Conservation (phyloP, 2,113 vertebrate genomes). For the Salvelinus sp. region DNA sequence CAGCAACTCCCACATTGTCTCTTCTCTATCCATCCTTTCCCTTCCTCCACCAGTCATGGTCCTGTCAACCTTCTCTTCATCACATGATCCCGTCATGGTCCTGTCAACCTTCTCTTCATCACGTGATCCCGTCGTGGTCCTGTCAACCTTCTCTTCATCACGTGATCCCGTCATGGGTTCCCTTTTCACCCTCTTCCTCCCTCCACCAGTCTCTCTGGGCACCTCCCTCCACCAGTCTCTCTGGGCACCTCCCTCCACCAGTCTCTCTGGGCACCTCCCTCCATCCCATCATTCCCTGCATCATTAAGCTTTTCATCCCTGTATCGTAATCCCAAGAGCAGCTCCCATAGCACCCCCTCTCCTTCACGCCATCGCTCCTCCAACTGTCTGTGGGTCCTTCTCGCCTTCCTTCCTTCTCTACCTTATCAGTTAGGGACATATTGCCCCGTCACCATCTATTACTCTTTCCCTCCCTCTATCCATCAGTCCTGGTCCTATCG, state of each 20-base stretch:
- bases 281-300: neutral
- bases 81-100: slow-evolving; percentile 11
- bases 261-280: slow-evolving; percentile 2
- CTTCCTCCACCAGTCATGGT: slow-evolving; percentile 5
- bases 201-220: too few species aligned
- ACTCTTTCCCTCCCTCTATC: too few species aligned
- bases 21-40: slow-evolving; percentile 6
- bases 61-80: slow-evolving; percentile 12
- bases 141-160: slow-evolving; percentile 7
- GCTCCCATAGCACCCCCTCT: too few species aligned
- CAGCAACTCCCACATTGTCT: neutral
- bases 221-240: too few species aligned
- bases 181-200: neutral
- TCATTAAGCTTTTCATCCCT: neutral
- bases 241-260: slow-evolving; percentile 12
- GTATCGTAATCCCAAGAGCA: neutral
- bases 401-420: too few species aligned
- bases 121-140: slow-evolving; percentile 13
- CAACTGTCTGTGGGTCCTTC: too few species aligned
- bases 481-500: neutral
- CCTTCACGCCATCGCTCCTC: too few species aligned
- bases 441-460: too few species aligned
- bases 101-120: slow-evolving; percentile 10
- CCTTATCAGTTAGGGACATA: too few species aligned
- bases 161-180: slow-evolving; percentile 23